A percentile compares a stretch with the other conserved stretches of the same genome.
Conservation (phyloP, 2,113 vertebrate species). For the Eidolon helvum region DNA sequence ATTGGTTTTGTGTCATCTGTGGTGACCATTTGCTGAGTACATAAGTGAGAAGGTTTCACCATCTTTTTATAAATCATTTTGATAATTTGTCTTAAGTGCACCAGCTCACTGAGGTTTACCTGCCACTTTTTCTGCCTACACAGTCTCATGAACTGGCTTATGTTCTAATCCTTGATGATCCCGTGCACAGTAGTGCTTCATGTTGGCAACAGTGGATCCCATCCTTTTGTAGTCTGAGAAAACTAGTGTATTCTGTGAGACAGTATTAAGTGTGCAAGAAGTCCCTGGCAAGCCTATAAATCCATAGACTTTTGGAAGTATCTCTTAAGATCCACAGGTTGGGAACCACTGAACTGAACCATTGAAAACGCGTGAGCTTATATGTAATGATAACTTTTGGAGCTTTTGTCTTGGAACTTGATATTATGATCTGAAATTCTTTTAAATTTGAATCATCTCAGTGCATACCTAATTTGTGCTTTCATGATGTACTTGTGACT, state of each 20-base stretch:
- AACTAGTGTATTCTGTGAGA: neutral
- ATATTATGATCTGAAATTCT: conserved; percentile 32
- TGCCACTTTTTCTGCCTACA: neutral
- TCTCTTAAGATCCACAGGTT: conserved; percentile 15
- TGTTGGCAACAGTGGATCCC: neutral
- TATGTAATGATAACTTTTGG: conserved; percentile 3
- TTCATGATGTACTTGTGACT: conserved; percentile 27
- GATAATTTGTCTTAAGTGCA: neutral
- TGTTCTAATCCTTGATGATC: neutral
- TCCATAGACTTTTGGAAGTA: neutral
- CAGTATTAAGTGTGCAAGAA: neutral
- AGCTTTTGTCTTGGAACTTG: conserved; percentile 39
- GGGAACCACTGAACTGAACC: conserved; percentile 5
- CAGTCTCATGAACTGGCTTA: neutral
- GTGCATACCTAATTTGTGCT: conserved; percentile 25
- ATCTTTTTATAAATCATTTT: neutral
- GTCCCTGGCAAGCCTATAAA: conserved; percentile 1
- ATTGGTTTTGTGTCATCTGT: neutral
- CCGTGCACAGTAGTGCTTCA: neutral
- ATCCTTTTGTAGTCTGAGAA: neutral
- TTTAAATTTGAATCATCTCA: conserved; percentile 43
- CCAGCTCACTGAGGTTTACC: neutral
- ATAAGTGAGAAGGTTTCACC: neutral
- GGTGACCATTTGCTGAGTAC: neutral
- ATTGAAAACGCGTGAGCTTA: conserved; percentile 50